These are phyloP conservation scores for Lithophane ornitopus DNA, from an alignment of 2,888 invertebrate genomes.

Conservation along the genomic window DNA sequence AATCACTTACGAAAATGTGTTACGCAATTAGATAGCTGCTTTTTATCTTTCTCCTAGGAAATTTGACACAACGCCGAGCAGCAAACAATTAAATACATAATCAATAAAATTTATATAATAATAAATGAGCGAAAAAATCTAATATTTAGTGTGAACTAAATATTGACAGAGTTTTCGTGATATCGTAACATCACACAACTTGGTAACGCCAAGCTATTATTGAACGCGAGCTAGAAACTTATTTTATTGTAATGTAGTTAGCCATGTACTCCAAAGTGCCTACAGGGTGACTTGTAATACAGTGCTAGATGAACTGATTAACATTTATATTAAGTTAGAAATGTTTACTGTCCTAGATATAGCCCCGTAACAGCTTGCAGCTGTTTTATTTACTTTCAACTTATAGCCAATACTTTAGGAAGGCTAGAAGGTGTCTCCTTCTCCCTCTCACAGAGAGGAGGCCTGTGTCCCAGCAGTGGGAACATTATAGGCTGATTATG, in stretches of 20 bases:
- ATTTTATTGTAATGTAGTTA: not conserved
- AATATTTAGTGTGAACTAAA: constrained; percentile 62
- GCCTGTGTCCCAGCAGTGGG: too few relatives aligned
- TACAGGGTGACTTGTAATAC: constrained; percentile 2
- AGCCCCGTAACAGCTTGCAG: not conserved
- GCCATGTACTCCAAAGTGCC: constrained; percentile 1
- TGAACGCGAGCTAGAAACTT: constrained; percentile 5
- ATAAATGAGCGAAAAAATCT: constrained; percentile 38
- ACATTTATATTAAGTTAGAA: constrained; percentile 23
- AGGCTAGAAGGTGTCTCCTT: not conserved
- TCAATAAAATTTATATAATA: too few relatives aligned
- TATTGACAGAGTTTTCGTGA: constrained; percentile 52
- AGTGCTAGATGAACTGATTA: constrained; percentile 45
- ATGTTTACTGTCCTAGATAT: constrained; percentile 25
- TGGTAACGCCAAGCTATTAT: constrained; percentile 50
- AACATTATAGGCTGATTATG: too few relatives aligned
- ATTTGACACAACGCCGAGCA: not conserved
- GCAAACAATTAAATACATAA: too few relatives aligned
- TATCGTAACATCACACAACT: constrained; percentile 44
- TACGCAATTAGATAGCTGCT: too few relatives aligned
- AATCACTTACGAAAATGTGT: too few relatives aligned
- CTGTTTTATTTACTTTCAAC: not conserved
- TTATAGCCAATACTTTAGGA: not conserved
- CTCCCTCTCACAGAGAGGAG: too few relatives aligned
- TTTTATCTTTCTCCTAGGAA: not conserved